Base-by-base conservation (phyloP, 2,888 invertebrate species). In the Oscheius sp. region DNA sequence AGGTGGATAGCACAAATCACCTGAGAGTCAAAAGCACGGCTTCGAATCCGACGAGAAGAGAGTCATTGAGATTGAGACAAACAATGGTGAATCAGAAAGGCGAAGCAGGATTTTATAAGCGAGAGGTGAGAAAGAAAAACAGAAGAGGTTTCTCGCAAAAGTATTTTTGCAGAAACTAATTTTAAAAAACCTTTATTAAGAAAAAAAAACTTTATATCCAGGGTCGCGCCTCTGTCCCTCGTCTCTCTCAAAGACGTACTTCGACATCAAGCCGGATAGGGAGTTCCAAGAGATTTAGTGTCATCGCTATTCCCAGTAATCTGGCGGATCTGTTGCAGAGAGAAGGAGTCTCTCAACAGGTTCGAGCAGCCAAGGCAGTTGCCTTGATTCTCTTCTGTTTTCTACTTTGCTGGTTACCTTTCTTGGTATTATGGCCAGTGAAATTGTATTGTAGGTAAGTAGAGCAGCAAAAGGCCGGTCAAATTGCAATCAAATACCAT, bases 361-460 rank as follows among this genome's bases (percentile, higher is more conserved):
- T 82, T 14, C 74, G 76, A 28, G 84, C 83, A 1, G 82, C 82
- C n/a, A 75, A 77, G 41, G 82, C 82, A 14, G 80, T 83, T 2
- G 80, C 79, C 3, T 54, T 77, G 14, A 82, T 83, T 45, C 70
- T 76, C 32, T 73, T 66, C 57, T 80, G 80, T 67, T 77, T 83
- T 56, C 70, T 83, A 17, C 49, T 84, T 38, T 85, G 78, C 30
- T 83, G 83, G 83, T 56, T 82, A 22, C 83, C 83, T 1, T 82
- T 80, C 59, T 49, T 81, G 14, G 72, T 84, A 22, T 47, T 82
- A 26, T 82, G 83, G 82, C 83, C 83, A 1, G 38, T 82, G 17
- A 81, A 81, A 57, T 54, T 74, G 5, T 79, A 71, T 66, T 70
- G 71, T 54, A 28, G 62, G 73, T 73, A 50, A 24, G 57, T 67